Evolutionary conservation across 2,888 invertebrate species (phyloP), one percentile per base, ranked within the genome.

Genomic region (Isotomurus palustris): DNA sequence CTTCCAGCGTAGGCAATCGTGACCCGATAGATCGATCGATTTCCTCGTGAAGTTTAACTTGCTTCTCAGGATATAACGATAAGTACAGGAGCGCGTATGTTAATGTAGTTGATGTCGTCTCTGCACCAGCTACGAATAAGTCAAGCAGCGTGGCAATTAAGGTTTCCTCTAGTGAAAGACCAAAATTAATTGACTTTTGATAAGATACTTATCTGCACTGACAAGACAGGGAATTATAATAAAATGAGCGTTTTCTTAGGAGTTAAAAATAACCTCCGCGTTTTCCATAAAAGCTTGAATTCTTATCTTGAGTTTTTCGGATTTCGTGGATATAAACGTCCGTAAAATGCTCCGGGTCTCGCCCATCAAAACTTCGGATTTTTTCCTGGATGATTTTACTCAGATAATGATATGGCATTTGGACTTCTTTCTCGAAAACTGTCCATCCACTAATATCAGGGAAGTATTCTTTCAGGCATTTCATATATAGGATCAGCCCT

Each of bases 251-350:
- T 10, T 40, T n/a, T 40, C 17, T 40, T 40, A 40, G 19, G 19
- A 8, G 8, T 40, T n/a, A 40, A 10, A 6, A 19, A 22, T 21
- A 8, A 67, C 68, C 58, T 51, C 68, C 68, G n/a, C 53, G 43
- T 36, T 62, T 45, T 43, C 56, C 36, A 50, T 66, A 66, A 51
- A 68, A 68, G 25, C 64, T 64, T 6, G 66, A 66, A 21, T 53
- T 52, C 3, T 53, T 28, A 58, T 68, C 64, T 0, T 49, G 52
- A 0, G 66, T 66, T 52, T 56, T 58, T 41, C 51, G 27, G 32
- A 66, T 63, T 51, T 64, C 63, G n/a, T 58, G 36, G 27, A 68
- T 58, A 35, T 63, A 68, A 5, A 63, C 62, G 51, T 66, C 62
- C 10, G 60, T 64, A 32, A 68, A 68, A 58, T 65, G 57, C 35